A percentile compares a stretch with the other conserved stretches of the same genome.
Evolutionary conservation across 30 jellyfish, hydroid and myxozoan genomes (phyloP).

Genomic region (Aurelia sp.): DNA sequence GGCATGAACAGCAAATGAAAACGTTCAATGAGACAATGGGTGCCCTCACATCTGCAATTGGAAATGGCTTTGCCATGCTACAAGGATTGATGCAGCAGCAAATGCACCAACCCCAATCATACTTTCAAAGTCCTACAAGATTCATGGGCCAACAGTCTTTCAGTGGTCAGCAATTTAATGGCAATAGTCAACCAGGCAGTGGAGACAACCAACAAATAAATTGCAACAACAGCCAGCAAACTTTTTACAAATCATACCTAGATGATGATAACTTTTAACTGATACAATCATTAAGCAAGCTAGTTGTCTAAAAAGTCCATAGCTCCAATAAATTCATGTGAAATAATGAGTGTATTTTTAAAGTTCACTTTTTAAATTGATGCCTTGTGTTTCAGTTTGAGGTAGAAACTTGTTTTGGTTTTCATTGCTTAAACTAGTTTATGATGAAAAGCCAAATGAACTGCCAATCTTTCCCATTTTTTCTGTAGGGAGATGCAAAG

Average conservation of each 20-base stretch:
- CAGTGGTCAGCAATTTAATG: slow-evolving; percentile 13
- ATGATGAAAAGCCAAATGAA: too few species aligned
- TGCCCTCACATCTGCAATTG: slow-evolving; percentile 27
- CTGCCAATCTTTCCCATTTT: too few species aligned
- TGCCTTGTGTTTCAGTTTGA: too few species aligned
- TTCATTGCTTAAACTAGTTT: too few species aligned
- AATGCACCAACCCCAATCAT: slow-evolving; percentile 22
- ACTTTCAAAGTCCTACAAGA: slow-evolving; percentile 10
- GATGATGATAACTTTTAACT: slow-evolving; percentile 12
- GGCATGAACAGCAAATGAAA: slow-evolving; percentile 25
- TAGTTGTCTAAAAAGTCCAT: too few species aligned
- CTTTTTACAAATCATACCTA: slow-evolving; percentile 5
- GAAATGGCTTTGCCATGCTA: slow-evolving; percentile 28
- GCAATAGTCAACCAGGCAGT: neutral
- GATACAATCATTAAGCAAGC: neutral
- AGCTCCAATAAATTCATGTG: too few species aligned
- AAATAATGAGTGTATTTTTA: too few species aligned
- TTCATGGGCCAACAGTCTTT: slow-evolving; percentile 18
- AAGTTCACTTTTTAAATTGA: too few species aligned
- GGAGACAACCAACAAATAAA: slow-evolving; percentile 7
- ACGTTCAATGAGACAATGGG: slow-evolving; percentile 7
- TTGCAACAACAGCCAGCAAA: slow-evolving; percentile 11
- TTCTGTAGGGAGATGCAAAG: too few species aligned
- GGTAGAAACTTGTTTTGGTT: too few species aligned
- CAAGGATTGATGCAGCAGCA: slow-evolving; percentile 39